Conservation (phyloP, 2,888 invertebrate genomes). For the Aproaerema taeniolella region DNA sequence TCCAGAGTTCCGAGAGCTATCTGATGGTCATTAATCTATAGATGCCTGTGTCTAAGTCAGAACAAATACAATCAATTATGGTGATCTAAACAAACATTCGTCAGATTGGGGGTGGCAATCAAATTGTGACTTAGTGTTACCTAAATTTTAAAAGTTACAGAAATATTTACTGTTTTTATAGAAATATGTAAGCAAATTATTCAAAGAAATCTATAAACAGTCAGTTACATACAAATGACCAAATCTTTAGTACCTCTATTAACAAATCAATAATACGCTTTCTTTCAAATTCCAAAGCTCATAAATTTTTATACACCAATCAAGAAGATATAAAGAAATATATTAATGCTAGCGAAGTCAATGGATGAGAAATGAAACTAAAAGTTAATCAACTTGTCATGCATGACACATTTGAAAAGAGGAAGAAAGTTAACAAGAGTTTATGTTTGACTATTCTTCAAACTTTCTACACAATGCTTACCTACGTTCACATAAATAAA, state of each 20-base stretch:
- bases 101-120: constrained; percentile 33
- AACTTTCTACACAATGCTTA: constrained; percentile 20
- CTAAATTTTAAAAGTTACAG: neutral
- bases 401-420: constrained; percentile 18
- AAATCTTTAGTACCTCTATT: constrained; percentile 10
- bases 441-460: constrained; percentile 15
- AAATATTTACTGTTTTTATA: neutral
- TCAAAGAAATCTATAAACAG: no score
- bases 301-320: constrained; percentile 17
- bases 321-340: constrained; percentile 15
- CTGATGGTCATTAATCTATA: constrained; percentile 67
- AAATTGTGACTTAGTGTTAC: no score
- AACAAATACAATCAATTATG: constrained; percentile 59
- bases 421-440: constrained; percentile 23
- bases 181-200: no score
- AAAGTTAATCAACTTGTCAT: constrained; percentile 23
- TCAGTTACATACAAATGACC: constrained; percentile 11
- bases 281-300: constrained; percentile 8
- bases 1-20: constrained; percentile 60
- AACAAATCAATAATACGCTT: constrained; percentile 16
- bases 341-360: constrained; percentile 8
- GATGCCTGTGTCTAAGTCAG: constrained; percentile 51
- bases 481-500: constrained; percentile 19
- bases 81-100: constrained; percentile 47
- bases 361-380: constrained; percentile 12